These are phyloP conservation scores for Drosophila suzukii DNA, from an alignment of 1,140 invertebrate species.

Conservation along the genomic window DNA sequence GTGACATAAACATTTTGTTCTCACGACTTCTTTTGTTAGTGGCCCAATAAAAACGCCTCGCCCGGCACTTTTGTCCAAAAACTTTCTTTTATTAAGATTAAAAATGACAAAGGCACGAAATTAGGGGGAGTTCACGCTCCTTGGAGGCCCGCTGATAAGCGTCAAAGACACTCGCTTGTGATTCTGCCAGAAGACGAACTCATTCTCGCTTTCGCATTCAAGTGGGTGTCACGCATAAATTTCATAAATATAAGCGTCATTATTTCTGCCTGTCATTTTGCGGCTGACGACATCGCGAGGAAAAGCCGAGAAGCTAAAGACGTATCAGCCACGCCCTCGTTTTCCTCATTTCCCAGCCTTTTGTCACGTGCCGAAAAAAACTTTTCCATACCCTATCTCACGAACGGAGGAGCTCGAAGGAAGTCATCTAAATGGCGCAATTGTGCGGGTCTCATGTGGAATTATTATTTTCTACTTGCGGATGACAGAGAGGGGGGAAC, in stretches of 20 bases:
- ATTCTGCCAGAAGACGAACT: slow-evolving; percentile 14
- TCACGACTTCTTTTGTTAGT: slow-evolving; percentile 49
- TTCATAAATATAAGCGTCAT: slow-evolving; percentile 83
- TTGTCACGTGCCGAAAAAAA: slow-evolving; percentile 72
- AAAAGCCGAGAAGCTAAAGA: slow-evolving; percentile 27
- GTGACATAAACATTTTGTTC: slow-evolving; percentile 63
- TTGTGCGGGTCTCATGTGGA: slow-evolving; percentile 72
- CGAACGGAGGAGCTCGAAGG: slow-evolving; percentile 14
- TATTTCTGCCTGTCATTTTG: slow-evolving; percentile 74
- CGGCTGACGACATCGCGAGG: slow-evolving; percentile 55
- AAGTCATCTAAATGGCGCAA: slow-evolving; percentile 79
- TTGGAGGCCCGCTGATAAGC: slow-evolving; percentile 71
- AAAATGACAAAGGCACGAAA: slow-evolving; percentile 71
- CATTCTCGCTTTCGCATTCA: slow-evolving; percentile 58
- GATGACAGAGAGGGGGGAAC: slow-evolving; percentile 5
- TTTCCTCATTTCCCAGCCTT: slow-evolving; percentile 36
- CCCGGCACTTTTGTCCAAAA: slow-evolving; percentile 47
- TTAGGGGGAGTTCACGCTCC: slow-evolving; percentile 40
- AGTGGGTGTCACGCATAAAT: slow-evolving; percentile 83
- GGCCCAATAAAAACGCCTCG: slow-evolving; percentile 64
- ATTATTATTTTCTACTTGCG: slow-evolving; percentile 55
- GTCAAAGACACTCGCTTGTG: slow-evolving; percentile 29
- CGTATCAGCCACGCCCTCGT: slow-evolving; percentile 29
- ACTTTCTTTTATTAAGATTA: slow-evolving; percentile 81
- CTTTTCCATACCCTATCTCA: slow-evolving; percentile 41